phyloP scores from a whole-genome alignment of 2,797 vertebrate genomes.

The Xerus rutilus region DNA sequence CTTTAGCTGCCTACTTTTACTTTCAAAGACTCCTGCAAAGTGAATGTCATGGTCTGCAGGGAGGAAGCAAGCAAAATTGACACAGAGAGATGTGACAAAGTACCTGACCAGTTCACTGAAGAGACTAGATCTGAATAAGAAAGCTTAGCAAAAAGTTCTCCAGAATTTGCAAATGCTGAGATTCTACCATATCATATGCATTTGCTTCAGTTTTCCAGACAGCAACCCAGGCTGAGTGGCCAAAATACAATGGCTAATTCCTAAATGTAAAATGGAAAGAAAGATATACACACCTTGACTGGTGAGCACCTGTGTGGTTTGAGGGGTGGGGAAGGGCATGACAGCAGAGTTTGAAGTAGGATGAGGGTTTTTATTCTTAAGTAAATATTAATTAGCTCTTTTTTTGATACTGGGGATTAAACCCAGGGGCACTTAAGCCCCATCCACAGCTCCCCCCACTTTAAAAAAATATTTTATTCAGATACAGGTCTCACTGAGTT shows the following conservation, averaged over 20 bases:
- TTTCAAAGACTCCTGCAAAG: not conserved
- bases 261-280: not conserved
- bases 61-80: not conserved
- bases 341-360: not conserved
- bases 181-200: not conserved
- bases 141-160: not conserved
- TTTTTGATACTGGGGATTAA: too few relatives aligned
- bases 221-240: accelerated
- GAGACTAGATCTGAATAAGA: not conserved
- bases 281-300: not conserved
- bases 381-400: not conserved
- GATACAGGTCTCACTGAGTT: too few relatives aligned
- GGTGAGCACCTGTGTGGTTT: too few relatives aligned
- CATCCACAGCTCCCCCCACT: too few relatives aligned
- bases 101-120: not conserved
- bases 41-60: not conserved
- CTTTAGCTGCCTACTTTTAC: not conserved
- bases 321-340: accelerated
- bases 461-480: too few relatives aligned
- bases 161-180: not conserved
- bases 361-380: not conserved
- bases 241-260: not conserved
- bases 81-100: not conserved
- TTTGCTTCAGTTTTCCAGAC: not conserved
- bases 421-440: too few relatives aligned